These are phyloP conservation scores for Carcharodon carcharias DNA, from an alignment of 2,797 vertebrate genomes.

Conservation along the genomic window DNA sequence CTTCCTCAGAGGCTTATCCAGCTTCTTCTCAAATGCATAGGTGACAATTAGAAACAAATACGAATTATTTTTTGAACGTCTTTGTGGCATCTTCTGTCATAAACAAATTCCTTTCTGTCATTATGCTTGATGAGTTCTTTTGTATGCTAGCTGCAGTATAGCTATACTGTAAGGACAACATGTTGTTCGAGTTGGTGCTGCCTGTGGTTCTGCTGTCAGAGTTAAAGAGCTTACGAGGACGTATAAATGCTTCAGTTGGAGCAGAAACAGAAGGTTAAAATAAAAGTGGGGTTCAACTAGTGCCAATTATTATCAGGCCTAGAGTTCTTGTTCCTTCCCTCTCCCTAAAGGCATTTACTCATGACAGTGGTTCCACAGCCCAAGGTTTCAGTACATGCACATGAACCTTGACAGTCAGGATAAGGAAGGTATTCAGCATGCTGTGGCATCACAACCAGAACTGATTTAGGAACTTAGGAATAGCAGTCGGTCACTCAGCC, in stretches of 20 bases:
- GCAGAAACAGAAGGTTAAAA: neutral
- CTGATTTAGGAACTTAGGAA: neutral
- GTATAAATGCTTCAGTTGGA: neutral
- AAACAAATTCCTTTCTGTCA: neutral
- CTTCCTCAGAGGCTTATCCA: neutral
- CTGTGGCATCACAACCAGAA: neutral
- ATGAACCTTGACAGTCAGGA: neutral
- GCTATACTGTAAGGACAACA: neutral
- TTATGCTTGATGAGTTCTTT: neutral
- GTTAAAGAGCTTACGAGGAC: neutral
- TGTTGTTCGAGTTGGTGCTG: neutral
- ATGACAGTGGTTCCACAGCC: neutral
- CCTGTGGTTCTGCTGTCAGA: neutral
- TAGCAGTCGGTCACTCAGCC: neutral
- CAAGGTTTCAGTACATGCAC: neutral
- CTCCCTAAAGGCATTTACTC: neutral
- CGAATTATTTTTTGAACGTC: neutral
- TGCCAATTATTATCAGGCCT: neutral
- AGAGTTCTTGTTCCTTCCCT: neutral
- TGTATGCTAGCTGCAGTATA: neutral
- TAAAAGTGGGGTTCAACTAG: neutral
- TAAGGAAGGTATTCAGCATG: neutral
- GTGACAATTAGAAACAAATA: neutral
- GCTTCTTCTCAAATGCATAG: neutral
- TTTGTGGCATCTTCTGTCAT: neutral